phyloP scores from a whole-genome alignment of 2,113 vertebrate genomes.

The Bolborhynchus lineola region DNA sequence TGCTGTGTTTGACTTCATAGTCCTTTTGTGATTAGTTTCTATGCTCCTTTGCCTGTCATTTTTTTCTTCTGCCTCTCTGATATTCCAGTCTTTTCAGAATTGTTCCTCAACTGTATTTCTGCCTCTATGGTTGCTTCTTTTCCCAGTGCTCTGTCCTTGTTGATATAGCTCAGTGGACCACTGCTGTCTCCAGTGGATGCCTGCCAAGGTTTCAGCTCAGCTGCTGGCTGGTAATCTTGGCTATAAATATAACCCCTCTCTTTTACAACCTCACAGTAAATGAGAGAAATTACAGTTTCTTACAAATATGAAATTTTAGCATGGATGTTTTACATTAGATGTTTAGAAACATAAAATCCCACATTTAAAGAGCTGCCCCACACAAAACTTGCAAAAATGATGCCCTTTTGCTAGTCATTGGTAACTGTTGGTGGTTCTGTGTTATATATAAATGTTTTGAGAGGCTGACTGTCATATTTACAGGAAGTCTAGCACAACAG shows the following conservation, averaged over 20 bases:
- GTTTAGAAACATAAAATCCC: not conserved
- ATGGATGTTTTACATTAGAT: not conserved
- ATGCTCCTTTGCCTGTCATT: not conserved
- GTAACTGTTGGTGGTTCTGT: not conserved
- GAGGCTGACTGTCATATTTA: not conserved
- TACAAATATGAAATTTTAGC: not conserved
- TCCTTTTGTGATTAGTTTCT: not conserved
- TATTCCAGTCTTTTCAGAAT: not conserved
- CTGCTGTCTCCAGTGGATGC: not conserved
- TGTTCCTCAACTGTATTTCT: not conserved
- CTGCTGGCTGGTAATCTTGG: not conserved
- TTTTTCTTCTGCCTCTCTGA: not conserved
- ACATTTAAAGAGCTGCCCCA: not conserved
- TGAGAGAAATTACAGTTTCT: not conserved
- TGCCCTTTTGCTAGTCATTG: not conserved
- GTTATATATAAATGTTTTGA: not conserved
- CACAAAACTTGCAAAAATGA: not conserved
- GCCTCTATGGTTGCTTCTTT: not conserved
- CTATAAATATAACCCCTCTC: not conserved
- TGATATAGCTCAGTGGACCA: not conserved
- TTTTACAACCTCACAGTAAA: not conserved
- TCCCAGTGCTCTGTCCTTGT: not conserved
- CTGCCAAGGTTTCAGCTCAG: constrained; percentile 11
- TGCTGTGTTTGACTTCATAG: not conserved
- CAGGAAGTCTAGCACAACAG: not conserved